These are phyloP conservation scores for Drosophila neotestacea DNA, from an alignment of 2,888 invertebrate genomes.

Conservation along the genomic window DNA sequence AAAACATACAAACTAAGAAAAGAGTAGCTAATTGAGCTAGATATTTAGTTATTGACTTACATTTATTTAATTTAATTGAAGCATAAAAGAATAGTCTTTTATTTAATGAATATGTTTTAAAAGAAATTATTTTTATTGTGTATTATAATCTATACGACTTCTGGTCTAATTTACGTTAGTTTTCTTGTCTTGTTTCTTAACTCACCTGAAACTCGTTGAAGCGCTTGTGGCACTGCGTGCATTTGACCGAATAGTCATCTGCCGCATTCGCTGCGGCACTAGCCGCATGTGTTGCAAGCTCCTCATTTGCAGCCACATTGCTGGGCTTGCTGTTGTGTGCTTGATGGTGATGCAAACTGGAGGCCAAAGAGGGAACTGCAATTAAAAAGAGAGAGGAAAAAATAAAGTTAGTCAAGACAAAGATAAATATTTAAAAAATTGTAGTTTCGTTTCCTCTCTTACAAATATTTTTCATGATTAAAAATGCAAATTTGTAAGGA, in stretches of 20 bases:
- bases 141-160: too few relatives aligned
- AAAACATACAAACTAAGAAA: too few relatives aligned
- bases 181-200: background rate
- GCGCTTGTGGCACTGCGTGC: slow-evolving; percentile 85
- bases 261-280: slow-evolving; percentile 59
- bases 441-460: too few relatives aligned
- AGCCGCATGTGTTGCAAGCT: slow-evolving; percentile 71
- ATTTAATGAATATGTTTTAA: too few relatives aligned
- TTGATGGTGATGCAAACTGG: slow-evolving; percentile 84
- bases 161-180: too few relatives aligned
- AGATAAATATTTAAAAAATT: too few relatives aligned
- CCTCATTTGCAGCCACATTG: slow-evolving; percentile 65
- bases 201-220: slow-evolving; percentile 84
- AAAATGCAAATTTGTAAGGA: too few relatives aligned
- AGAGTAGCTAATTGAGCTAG: too few relatives aligned
- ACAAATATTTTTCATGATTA: too few relatives aligned
- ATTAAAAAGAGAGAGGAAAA: slow-evolving; percentile 1
- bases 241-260: slow-evolving; percentile 85
- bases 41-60: too few relatives aligned
- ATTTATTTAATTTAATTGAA: background rate
- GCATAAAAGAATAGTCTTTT: too few relatives aligned
- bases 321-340: slow-evolving; percentile 78
- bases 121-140: too few relatives aligned
- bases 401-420: background rate
- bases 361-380: slow-evolving; percentile 85